Evolutionary conservation across 1,140 invertebrate genomes (phyloP).

Genomic region (Drosophila arawakana): DNA sequence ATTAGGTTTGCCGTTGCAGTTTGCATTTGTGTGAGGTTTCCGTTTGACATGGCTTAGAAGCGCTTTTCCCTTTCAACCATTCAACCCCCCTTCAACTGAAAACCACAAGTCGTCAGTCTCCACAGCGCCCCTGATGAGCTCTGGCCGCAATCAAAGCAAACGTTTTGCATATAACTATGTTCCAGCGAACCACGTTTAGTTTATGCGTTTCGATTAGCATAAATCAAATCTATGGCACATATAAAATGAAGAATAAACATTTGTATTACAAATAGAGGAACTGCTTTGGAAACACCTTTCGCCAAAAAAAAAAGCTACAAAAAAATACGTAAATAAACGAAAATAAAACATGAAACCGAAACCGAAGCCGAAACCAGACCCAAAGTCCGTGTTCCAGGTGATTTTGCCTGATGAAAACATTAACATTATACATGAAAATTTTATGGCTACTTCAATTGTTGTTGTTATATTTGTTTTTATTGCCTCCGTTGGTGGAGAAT

Average conservation of each 20-base stretch:
- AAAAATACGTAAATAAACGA: slow-evolving; percentile 27
- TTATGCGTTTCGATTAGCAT: slow-evolving; percentile 77
- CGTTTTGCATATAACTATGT: slow-evolving; percentile 67
- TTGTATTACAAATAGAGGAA: slow-evolving; percentile 70
- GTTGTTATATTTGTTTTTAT: slow-evolving; percentile 12
- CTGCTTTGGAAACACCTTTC: slow-evolving; percentile 75
- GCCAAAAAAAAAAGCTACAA: slow-evolving; percentile 44
- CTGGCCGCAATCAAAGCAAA: slow-evolving; percentile 55
- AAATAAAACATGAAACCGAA: slow-evolving; percentile 54
- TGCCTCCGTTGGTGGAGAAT: slow-evolving; percentile 43
- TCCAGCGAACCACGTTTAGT: slow-evolving; percentile 29
- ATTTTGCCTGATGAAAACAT: slow-evolving; percentile 74
- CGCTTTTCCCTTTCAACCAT: background rate
- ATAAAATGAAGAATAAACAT: slow-evolving; percentile 43
- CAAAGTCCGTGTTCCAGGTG: slow-evolving; percentile 24
- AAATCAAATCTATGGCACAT: slow-evolving; percentile 62
- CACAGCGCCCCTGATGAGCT: slow-evolving; percentile 3
- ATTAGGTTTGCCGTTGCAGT: slow-evolving; percentile 73
- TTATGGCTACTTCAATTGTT: slow-evolving; percentile 76
- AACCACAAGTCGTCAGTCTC: slow-evolving; percentile 1
- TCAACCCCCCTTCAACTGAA: background rate
- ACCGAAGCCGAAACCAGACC: slow-evolving; percentile 43
- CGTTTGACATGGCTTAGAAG: slow-evolving; percentile 65
- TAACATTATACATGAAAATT: slow-evolving; percentile 70
- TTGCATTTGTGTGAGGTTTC: slow-evolving; percentile 75